phyloP scores from a whole-genome alignment of 2,797 vertebrate genomes.

The Rhincodon typus region DNA sequence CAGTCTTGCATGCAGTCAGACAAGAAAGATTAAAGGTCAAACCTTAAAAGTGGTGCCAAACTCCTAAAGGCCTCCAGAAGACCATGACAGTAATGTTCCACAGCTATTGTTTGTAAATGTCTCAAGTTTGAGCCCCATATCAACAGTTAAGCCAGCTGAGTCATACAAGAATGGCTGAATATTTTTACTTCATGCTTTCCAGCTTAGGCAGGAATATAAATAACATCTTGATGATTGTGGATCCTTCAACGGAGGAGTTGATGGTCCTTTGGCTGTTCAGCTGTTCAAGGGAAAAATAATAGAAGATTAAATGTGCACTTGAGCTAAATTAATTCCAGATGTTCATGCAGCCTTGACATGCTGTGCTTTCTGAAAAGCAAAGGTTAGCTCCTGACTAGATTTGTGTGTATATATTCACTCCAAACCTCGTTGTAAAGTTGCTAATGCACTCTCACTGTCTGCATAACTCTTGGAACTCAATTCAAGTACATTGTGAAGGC shows the following conservation, averaged over 20 bases:
- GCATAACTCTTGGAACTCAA: no score
- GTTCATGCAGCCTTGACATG: neutral
- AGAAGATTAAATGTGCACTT: neutral
- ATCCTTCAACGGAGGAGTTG: neutral
- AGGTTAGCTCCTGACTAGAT: neutral
- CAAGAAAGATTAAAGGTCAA: neutral
- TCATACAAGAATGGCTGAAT: neutral
- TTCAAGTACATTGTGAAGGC: neutral
- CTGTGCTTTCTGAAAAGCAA: neutral
- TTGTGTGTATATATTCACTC: neutral
- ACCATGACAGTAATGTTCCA: neutral
- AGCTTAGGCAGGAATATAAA: neutral
- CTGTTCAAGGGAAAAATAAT: neutral
- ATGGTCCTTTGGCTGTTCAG: neutral
- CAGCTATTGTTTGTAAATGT: neutral
- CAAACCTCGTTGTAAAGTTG: neutral
- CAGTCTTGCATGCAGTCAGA: neutral
- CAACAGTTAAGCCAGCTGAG: neutral
- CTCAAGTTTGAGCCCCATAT: neutral
- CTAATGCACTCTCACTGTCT: neutral
- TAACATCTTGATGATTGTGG: neutral
- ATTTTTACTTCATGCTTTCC: neutral
- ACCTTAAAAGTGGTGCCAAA: neutral
- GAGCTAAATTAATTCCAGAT: constrained; percentile 7
- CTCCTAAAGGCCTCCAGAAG: neutral